Evolutionary conservation across 2,888 invertebrate species (phyloP), one percentile per base, ranked within the genome.

Genomic region (Steinernema hermaphroditum): DNA sequence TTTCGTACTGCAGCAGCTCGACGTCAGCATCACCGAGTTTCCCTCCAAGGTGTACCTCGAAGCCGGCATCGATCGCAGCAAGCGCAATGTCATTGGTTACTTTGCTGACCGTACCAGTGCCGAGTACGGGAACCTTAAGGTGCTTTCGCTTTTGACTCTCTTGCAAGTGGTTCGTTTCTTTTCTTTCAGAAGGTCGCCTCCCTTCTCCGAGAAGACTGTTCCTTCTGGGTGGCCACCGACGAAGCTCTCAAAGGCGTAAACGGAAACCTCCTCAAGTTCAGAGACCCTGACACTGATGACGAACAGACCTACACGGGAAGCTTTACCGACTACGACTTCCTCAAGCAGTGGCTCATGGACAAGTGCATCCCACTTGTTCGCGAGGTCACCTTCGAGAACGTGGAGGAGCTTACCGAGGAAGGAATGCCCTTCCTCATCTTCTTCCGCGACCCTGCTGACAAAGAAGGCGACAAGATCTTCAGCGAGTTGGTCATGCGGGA

Each of bases 351-450:
- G 97, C 91, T 92, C 0, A 92, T 92, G 75, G 93, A 94, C 81
- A 94, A 94, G 87, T 98, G 98, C 88, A 93, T 97, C 57, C 96
- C 98, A 0, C 89, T 97, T n/a, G 97, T 99, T 0, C 90, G 98
- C 73, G 97, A 97, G 88, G 98, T 99, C 72, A 99, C 97, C 0
- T 99, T 99, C 88, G 96, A 97, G 88, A 99, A 99, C 90, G 98
- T 98, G 0, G 98, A 98, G 87, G 85, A 85, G 68, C 74, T 85
- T 32, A 85, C 85, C 1, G 85, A 85, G 75, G 98, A 98, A 70
- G 82, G 82, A 14, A 71, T 98, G 84, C 98, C 98, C 1, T 98
- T 99, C 90, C 90, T 99, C 43, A 96, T 99, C 81, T 89, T 98
- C 68, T 99, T 99, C 89, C 94, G 98, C 87, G 89, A 92, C 80